Evolutionary conservation across 37 sponge, comb jelly and placozoan genomes (phyloP), one percentile per base, ranked within the genome.

Genomic region (Mnemiopsis leidyi): DNA sequence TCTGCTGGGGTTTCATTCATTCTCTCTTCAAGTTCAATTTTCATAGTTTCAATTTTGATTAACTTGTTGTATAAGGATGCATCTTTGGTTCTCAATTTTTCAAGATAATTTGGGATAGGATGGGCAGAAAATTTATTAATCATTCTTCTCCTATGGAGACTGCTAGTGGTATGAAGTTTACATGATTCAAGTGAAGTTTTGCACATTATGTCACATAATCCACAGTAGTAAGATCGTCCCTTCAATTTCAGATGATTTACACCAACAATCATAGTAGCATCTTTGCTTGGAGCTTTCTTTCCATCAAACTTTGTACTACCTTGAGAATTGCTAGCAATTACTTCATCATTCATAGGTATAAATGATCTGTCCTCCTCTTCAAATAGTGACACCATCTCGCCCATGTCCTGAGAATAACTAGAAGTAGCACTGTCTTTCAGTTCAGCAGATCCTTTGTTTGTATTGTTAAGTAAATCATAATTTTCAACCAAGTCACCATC

Each of bases 321-420:
- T n/a, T n/a, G n/a, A n/a, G n/a, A n/a, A n/a, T n/a, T n/a, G n/a
- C n/a, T n/a, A n/a, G n/a, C n/a, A 20, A 21, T 21, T 1, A 31
- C 18, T 77, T 26, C 20, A 34, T 26, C 20, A 31, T 31, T 32
- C 21, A 32, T 77, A 0, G 79, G 79, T 2, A 77, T 31, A 32
- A 34, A 26, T 31, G 79, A 34, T 1, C 79, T 33, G 18, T 77
- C 79, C 36, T 77, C 79, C 18, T 77, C 79, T 32, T 77, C 79
- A 77, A 77, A 77, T 2, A 77, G 79, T 2, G 79, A 77, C 20
- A 77, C 79, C 79, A 77, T 77, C 18, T 77, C 79, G 1, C 34
- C 79, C 1, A 13, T 32, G 35, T 77, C 79, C 61, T 48, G 61
- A 48, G 61, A 48, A 48, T 48, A 18, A 48, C 61, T 48, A 5